Percentiles rank a stretch among this genome's conserved stretches.
phyloP scores from a whole-genome alignment of 2,797 vertebrate genomes.

The Crenuchus spilurus region DNA sequence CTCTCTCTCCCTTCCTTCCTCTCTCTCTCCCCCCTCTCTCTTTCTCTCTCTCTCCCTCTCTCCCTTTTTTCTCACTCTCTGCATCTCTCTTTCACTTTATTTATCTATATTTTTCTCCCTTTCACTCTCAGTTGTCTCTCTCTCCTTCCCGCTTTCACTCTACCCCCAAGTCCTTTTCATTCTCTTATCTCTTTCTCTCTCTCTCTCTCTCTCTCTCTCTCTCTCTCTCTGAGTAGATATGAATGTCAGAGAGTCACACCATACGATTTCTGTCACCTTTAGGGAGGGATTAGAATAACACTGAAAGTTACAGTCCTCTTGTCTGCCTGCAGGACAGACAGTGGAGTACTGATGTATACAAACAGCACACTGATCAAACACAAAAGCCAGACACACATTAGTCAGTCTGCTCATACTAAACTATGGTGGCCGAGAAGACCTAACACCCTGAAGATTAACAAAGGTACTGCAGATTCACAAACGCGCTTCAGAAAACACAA shows the following conservation, averaged over 20 bases:
- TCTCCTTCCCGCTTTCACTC: background rate
- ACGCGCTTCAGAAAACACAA: too few relatives aligned
- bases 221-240: conserved; percentile 14
- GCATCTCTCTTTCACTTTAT: background rate
- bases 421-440: too few relatives aligned
- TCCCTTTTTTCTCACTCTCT: background rate
- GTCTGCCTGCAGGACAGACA: conserved; percentile 17
- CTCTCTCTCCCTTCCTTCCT: too few relatives aligned
- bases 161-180: background rate
- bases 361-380: background rate
- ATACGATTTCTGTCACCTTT: conserved; percentile 23
- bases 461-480: too few relatives aligned
- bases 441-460: too few relatives aligned
- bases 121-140: background rate
- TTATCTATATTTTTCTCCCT: background rate
- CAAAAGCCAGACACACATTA: background rate
- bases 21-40: background rate
- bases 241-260: conserved; percentile 38
- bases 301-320: conserved; percentile 8
- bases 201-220: background rate
- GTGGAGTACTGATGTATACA: conserved; percentile 16
- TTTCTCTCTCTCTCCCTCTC: background rate
- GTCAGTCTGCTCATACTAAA: background rate
- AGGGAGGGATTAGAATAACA: conserved; percentile 28
- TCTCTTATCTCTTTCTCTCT: background rate